Evolutionary conservation across 2,888 invertebrate species (phyloP), one percentile per base, ranked within the genome.

Genomic region (Cremastobaeus sp.): DNA sequence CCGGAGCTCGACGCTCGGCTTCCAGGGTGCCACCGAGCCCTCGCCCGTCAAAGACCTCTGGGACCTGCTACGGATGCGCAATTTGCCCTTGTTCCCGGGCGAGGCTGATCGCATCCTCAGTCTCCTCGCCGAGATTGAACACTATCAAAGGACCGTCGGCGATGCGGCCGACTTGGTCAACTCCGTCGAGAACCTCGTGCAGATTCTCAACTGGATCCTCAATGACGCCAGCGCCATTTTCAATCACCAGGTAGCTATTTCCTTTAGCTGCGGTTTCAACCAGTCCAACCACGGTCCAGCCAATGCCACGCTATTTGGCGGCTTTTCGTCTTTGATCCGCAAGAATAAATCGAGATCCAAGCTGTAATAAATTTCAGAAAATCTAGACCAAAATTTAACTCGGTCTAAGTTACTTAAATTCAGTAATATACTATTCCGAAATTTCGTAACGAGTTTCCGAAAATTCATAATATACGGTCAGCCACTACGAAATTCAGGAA

Each of bases 161-260:
- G 76, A 88, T 75, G 34, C 86, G 52, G 62, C 87, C 30, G 91
- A 91, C 80, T 85, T 90, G 73, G 86, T 89, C 79, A 88, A 90
- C 82, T 89, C 91, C 8, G 90, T 91, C 30, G 89, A 90, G 79
- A 88, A 89, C 39, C 88, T 91, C 77, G 89, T 91, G 81, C 89
- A 90, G 65, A 92, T 94, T 76, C 89, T 92, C 34, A 92, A 93
- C 84, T 90, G 90, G 77, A 89, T 95, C 47, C 88, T 94, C 77
- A 91, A 90, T 80, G 91, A 90, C 78, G 90, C 91, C 25, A 90
- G 92, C 80, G 92, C 94, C 8, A 90, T 95, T 78, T 90, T 94
- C 70, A 92, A 92, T 88, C 92, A 93, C 87, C 91, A 93, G 91
- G 95, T 95, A 71, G 12, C 25, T 9, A 1, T 25, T 9, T 37